These are phyloP conservation scores for Dipodomys spectabilis DNA, from an alignment of 2,113 vertebrate species.

Conservation along the genomic window DNA sequence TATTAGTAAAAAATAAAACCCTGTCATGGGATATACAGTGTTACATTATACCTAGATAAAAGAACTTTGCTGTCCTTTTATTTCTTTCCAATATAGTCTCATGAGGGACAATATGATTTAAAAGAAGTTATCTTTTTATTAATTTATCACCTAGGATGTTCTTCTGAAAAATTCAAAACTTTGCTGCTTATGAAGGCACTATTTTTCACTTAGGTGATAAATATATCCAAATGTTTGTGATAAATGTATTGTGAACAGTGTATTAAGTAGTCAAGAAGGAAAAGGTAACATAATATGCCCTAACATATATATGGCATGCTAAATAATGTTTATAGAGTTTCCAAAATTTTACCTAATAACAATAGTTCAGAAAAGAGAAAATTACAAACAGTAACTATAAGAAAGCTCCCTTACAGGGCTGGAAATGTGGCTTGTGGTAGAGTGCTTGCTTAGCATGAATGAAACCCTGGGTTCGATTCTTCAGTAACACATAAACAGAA, in stretches of 20 bases:
- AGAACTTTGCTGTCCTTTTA: not conserved
- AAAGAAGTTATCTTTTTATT: not conserved
- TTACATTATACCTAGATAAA: not conserved
- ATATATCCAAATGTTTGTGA: slow-evolving; percentile 22
- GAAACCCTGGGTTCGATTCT: no score
- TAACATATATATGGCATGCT: not conserved
- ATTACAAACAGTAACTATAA: slow-evolving; percentile 19
- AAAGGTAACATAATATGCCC: not conserved
- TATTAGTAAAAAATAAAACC: slow-evolving; percentile 41
- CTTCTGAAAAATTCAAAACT: slow-evolving; percentile 58
- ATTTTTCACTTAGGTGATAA: slow-evolving; percentile 37
- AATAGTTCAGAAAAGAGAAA: not conserved
- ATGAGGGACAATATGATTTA: slow-evolving; percentile 27
- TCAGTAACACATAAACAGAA: no score
- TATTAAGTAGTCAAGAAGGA: slow-evolving; percentile 23
- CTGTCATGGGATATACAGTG: not conserved
- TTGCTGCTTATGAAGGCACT: slow-evolving; percentile 26
- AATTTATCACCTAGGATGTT: slow-evolving; percentile 20
- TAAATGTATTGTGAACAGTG: slow-evolving; percentile 36
- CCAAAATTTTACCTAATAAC: slow-evolving; percentile 43
- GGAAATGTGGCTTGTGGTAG: no score
- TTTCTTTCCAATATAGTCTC: slow-evolving; percentile 5
- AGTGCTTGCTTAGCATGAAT: no score
- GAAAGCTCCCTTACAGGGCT: not conserved
- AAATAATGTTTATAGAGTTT: slow-evolving; percentile 2